Evolutionary conservation across 2,113 vertebrate species (phyloP).

Genomic region (Himantopus leucocephalus): DNA sequence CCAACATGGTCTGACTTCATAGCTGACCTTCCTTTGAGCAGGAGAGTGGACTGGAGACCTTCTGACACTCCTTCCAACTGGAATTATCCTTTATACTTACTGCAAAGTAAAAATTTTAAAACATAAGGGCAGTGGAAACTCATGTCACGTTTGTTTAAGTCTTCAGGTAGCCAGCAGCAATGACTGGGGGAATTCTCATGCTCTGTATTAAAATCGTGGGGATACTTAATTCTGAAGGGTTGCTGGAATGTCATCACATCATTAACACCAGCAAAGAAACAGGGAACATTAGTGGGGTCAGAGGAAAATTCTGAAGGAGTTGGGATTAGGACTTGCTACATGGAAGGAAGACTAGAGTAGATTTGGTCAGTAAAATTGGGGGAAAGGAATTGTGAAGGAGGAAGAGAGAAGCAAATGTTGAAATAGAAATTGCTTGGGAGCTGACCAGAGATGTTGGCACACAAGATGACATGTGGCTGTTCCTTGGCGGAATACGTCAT

Average conservation of each 20-base stretch:
- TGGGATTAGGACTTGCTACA: neutral
- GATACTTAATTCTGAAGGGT: neutral
- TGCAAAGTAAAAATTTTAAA: neutral
- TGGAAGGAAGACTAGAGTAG: neutral
- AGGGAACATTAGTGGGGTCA: neutral
- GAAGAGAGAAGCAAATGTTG: neutral
- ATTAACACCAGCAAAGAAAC: neutral
- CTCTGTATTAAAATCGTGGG: neutral
- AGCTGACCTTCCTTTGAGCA: neutral
- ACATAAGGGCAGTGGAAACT: neutral
- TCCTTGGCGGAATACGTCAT: accelerated
- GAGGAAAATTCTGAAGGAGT: neutral
- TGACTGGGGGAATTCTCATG: neutral
- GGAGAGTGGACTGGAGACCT: neutral
- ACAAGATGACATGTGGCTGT: neutral
- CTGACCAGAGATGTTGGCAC: neutral
- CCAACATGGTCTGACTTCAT: neutral
- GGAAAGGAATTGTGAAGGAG: neutral
- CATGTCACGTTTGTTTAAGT: neutral
- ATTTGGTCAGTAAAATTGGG: neutral
- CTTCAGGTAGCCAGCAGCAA: neutral
- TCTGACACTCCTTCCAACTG: neutral
- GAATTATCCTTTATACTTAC: neutral
- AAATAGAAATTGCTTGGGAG: neutral
- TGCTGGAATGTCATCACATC: neutral